These are phyloP conservation scores for Salticus scenicus DNA, from an alignment of 2,888 invertebrate species.

Conservation along the genomic window DNA sequence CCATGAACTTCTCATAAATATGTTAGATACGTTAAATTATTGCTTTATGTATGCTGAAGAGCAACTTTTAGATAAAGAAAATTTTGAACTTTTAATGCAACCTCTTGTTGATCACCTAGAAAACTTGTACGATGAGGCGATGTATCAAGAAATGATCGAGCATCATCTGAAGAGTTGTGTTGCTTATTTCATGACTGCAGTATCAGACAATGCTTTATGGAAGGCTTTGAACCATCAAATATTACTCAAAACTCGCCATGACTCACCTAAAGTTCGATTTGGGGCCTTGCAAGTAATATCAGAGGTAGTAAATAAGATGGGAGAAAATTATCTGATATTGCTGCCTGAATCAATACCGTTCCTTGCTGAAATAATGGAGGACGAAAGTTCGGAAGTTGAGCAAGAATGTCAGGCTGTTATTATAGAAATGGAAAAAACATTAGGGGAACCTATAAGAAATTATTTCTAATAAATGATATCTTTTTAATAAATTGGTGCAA, in stretches of 20 bases:
- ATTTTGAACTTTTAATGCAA: slow-evolving; percentile 88
- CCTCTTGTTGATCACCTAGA: slow-evolving; percentile 89
- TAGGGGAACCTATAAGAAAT: slow-evolving; percentile 90
- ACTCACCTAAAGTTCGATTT: slow-evolving; percentile 83
- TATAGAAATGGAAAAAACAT: slow-evolving; percentile 87
- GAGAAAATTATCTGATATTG: slow-evolving; percentile 90
- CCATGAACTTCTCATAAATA: slow-evolving; percentile 80
- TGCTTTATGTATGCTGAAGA: slow-evolving; percentile 89
- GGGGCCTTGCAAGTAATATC: slow-evolving; percentile 84
- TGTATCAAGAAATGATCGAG: slow-evolving; percentile 80
- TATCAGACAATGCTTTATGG: slow-evolving; percentile 90
- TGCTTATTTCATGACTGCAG: slow-evolving; percentile 87
- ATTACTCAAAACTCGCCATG: slow-evolving; percentile 88
- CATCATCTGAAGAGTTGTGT: slow-evolving; percentile 85
- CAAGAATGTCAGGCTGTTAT: slow-evolving; percentile 86
- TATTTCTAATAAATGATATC: slow-evolving; percentile 75
- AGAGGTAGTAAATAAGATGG: slow-evolving; percentile 87
- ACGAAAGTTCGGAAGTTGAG: slow-evolving; percentile 83
- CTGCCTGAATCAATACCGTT: slow-evolving; percentile 95
- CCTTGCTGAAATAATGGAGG: slow-evolving; percentile 91
- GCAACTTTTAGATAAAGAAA: slow-evolving; percentile 87
- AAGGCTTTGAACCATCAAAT: slow-evolving; percentile 93
- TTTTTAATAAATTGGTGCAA: no score
- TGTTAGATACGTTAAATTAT: slow-evolving; percentile 84
- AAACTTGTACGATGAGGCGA: slow-evolving; percentile 78